These are phyloP conservation scores for Ennomos erosarius DNA, from an alignment of 2,888 invertebrate genomes.

Conservation along the genomic window DNA sequence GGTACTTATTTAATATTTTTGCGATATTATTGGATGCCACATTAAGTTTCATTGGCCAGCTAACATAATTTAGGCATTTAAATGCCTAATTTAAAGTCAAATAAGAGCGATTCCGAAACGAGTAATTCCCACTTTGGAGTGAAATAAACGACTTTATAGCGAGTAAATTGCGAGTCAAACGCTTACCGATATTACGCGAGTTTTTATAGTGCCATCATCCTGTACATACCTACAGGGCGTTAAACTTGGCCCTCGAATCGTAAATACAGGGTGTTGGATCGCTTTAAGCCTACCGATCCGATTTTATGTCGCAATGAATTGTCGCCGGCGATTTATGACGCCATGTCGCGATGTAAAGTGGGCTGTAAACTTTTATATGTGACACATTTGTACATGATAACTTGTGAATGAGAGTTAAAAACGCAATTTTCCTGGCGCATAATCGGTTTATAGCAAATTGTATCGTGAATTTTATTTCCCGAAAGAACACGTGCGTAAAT, in stretches of 20 bases:
- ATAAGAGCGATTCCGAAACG: slow-evolving; percentile 27
- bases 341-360: slow-evolving; percentile 62
- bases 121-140: slow-evolving; percentile 49
- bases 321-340: slow-evolving; percentile 69
- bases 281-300: slow-evolving; percentile 71
- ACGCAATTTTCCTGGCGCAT: slow-evolving; percentile 3
- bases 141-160: slow-evolving; percentile 54
- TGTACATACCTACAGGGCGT: slow-evolving; percentile 69
- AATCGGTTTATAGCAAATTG: background rate
- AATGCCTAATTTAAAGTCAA: too few relatives aligned
- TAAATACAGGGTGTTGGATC: slow-evolving; percentile 70
- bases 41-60: slow-evolving; percentile 17
- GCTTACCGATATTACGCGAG: slow-evolving; percentile 73
- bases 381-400: slow-evolving; percentile 49
- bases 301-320: slow-evolving; percentile 72
- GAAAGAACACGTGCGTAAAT: background rate
- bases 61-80: slow-evolving; percentile 27
- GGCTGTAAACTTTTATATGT: slow-evolving; percentile 54
- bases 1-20: slow-evolving; percentile 9
- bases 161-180: slow-evolving; percentile 70
- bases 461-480: slow-evolving; percentile 4
- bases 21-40: slow-evolving; percentile 9
- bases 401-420: slow-evolving; percentile 25
- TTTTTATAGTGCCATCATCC: slow-evolving; percentile 73
- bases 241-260: slow-evolving; percentile 70